Conservation (phyloP, 2,113 vertebrate genomes). For the Ivindomyrus marchei region DNA sequence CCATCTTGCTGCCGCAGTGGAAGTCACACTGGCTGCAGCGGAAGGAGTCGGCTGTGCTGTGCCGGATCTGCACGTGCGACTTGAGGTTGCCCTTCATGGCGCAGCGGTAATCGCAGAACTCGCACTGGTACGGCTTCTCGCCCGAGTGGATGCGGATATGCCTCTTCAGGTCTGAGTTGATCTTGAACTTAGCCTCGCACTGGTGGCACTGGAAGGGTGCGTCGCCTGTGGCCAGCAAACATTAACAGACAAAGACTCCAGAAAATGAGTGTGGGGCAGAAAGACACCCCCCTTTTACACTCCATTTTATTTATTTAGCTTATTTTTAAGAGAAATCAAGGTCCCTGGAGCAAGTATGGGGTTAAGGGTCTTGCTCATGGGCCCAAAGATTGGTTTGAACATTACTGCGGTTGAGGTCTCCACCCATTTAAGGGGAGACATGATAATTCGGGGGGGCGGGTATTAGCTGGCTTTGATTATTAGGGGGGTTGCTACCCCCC, state of each 20-base stretch:
- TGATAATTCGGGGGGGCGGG: no score
- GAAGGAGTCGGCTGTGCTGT: slow-evolving; percentile 72
- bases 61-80: slow-evolving; percentile 89
- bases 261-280: background rate
- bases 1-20: slow-evolving; percentile 79
- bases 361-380: background rate
- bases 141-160: slow-evolving; percentile 92
- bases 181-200: slow-evolving; percentile 97
- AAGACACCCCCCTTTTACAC: background rate
- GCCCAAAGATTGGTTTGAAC: background rate
- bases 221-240: slow-evolving; percentile 54
- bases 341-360: background rate
- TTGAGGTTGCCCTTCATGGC: slow-evolving; percentile 98
- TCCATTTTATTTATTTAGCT: background rate
- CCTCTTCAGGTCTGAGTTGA: slow-evolving; percentile 95
- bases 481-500: no score
- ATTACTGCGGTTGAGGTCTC: no score
- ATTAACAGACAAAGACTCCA: background rate
- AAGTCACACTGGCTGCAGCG: slow-evolving; percentile 81
- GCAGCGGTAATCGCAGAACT: slow-evolving; percentile 88
- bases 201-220: slow-evolving; percentile 91
- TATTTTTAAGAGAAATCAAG: background rate
- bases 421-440: no score
- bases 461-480: no score
- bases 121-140: slow-evolving; percentile 93